Evolutionary conservation across 1,140 invertebrate species (phyloP).

Genomic region (Drosophila prosaltans): DNA sequence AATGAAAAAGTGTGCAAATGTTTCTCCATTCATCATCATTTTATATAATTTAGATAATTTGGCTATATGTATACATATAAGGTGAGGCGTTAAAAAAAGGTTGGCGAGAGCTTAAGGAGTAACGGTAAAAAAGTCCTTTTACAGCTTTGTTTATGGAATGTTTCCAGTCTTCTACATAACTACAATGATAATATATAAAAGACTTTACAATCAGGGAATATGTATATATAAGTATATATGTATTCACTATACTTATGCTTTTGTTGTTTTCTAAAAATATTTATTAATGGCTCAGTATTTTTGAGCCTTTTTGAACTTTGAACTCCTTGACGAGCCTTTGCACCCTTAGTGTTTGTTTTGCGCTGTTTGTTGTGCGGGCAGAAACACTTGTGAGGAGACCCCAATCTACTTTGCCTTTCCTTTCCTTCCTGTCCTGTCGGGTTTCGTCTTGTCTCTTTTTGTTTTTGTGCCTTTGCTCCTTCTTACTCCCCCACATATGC

Average conservation of each 20-base stretch:
- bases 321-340: slow-evolving; percentile 49
- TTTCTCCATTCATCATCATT: slow-evolving; percentile 10
- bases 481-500: slow-evolving; percentile 25
- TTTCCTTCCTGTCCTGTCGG: not conserved
- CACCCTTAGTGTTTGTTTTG: slow-evolving; percentile 8
- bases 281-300: slow-evolving; percentile 51
- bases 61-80: not conserved
- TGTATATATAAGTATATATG: too few relatives aligned
- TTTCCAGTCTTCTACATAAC: too few relatives aligned
- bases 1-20: slow-evolving; percentile 54
- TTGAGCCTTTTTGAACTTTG: slow-evolving; percentile 64
- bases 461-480: not conserved
- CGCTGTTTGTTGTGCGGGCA: not conserved
- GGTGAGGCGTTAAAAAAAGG: not conserved
- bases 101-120: too few relatives aligned
- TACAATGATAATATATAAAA: too few relatives aligned
- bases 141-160: too few relatives aligned
- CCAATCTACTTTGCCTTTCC: slow-evolving; percentile 3
- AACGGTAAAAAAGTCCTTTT: too few relatives aligned
- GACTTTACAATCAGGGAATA: too few relatives aligned
- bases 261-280: slow-evolving; percentile 29
- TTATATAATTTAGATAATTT: slow-evolving; percentile 2
- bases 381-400: slow-evolving; percentile 6
- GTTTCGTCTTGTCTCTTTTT: slow-evolving; percentile 10
- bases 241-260: not conserved